Percentiles rank a stretch among this genome's conserved stretches.
phyloP scores from a whole-genome alignment of 2,797 vertebrate species.

The Enteromius unitaeniatus region DNA sequence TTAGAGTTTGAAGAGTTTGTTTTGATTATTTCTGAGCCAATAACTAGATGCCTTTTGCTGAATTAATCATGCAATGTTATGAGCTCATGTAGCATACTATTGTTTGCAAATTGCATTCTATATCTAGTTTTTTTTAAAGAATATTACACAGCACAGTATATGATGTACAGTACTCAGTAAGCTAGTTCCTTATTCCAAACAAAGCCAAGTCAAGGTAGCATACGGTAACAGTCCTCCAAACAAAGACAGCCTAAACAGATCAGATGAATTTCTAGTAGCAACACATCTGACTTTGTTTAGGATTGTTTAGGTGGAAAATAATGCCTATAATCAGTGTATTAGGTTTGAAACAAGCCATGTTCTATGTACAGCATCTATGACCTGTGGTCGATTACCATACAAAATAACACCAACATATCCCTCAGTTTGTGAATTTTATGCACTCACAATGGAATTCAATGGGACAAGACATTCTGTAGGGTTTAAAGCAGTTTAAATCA shows the following conservation, averaged over 20 bases:
- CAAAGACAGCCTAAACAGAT: background rate
- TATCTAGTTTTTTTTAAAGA: background rate
- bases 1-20: background rate
- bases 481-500: background rate
- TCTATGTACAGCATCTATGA: conserved; percentile 3
- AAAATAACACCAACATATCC: background rate
- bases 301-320: background rate
- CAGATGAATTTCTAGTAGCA: conserved; percentile 12
- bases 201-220: conserved; percentile 11
- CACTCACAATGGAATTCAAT: background rate
- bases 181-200: background rate
- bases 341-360: background rate
- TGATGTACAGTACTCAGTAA: background rate
- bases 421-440: background rate
- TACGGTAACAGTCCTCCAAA: conserved; percentile 21
- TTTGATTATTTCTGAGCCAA: background rate
- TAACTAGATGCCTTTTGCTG: background rate
- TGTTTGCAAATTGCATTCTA: background rate
- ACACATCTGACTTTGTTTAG: background rate
- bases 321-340: background rate
- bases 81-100: background rate
- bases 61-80: background rate
- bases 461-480: background rate
- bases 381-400: background rate
- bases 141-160: background rate